Evolutionary conservation across 2,113 vertebrate species (phyloP).

Genomic region (Pygoscelis adeliae): DNA sequence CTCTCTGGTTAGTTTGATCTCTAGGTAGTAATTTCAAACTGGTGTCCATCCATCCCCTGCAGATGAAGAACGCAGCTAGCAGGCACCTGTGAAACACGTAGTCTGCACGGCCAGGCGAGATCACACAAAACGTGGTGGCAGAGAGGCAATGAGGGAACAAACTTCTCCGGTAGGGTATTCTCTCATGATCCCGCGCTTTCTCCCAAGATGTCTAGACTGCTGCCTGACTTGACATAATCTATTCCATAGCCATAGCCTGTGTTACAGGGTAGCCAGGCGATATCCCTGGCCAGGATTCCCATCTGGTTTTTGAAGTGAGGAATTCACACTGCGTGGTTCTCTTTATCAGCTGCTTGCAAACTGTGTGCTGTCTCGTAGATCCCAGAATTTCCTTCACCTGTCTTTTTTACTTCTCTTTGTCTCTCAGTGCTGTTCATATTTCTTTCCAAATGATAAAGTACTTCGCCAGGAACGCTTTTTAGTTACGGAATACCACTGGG

Average conservation of each 20-base stretch:
- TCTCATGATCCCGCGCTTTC: neutral
- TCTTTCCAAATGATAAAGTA: neutral
- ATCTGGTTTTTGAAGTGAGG: constrained; percentile 7
- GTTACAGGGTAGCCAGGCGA: neutral
- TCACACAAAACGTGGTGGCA: neutral
- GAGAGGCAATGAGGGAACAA: neutral
- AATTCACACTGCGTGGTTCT: neutral
- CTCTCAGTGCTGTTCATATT: neutral
- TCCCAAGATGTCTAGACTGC: neutral
- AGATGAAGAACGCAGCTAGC: neutral
- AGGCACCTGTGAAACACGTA: neutral
- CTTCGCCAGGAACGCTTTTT: neutral
- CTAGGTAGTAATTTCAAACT: neutral
- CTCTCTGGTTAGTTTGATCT: neutral
- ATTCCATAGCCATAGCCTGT: neutral
- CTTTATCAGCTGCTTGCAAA: neutral
- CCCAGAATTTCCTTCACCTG: constrained; percentile 23
- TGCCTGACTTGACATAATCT: constrained; percentile 4
- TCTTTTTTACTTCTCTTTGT: constrained; percentile 1
- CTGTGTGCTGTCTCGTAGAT: neutral
- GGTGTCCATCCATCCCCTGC: neutral
- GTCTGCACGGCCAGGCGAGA: neutral
- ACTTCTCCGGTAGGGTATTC: neutral
- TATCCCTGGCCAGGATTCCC: constrained; percentile 1
- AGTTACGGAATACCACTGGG: neutral